Percentiles rank a stretch among this genome's conserved stretches.
Conservation (phyloP, 2,888 invertebrate genomes). For the Geotrupes spiniger region DNA sequence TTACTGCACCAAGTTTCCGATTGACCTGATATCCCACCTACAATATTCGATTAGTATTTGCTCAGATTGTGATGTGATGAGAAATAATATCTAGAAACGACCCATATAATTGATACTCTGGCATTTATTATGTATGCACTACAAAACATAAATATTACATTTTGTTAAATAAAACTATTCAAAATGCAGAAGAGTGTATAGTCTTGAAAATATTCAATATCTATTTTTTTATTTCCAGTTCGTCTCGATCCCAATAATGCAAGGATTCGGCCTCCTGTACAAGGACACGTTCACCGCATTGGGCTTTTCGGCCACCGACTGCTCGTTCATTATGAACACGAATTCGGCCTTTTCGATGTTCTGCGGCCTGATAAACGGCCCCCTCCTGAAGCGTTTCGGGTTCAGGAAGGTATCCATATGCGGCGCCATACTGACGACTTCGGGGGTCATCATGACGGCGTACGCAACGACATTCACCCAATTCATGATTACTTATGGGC, state of each 20-base stretch:
- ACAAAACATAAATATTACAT: too few species aligned
- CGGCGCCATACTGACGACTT: slow-evolving; percentile 56
- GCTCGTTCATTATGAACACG: slow-evolving; percentile 61
- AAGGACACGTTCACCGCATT: slow-evolving; percentile 60
- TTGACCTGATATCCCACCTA: too few species aligned
- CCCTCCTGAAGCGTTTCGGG: slow-evolving; percentile 59
- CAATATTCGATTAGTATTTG: too few species aligned
- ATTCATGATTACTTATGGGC: slow-evolving; percentile 64
- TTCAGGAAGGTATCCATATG: slow-evolving; percentile 63
- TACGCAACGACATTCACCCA: slow-evolving; percentile 56
- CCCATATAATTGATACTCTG: too few species aligned
- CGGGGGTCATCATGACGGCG: slow-evolving; percentile 61
- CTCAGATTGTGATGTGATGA: too few species aligned
- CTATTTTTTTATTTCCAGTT: slow-evolving; percentile 33
- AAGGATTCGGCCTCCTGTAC: slow-evolving; percentile 66
- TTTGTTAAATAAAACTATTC: too few species aligned
- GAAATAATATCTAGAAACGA: too few species aligned
- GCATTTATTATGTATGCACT: too few species aligned
- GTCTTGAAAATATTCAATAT: too few species aligned
- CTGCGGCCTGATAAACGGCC: slow-evolving; percentile 64
- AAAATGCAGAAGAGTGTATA: too few species aligned
- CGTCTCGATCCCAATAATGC: slow-evolving; percentile 50
- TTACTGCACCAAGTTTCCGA: too few species aligned
- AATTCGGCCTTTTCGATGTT: slow-evolving; percentile 69
- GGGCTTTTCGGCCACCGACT: slow-evolving; percentile 59